Conservation (phyloP, 2,797 vertebrate genomes). For the Eulemur rubriventer region DNA sequence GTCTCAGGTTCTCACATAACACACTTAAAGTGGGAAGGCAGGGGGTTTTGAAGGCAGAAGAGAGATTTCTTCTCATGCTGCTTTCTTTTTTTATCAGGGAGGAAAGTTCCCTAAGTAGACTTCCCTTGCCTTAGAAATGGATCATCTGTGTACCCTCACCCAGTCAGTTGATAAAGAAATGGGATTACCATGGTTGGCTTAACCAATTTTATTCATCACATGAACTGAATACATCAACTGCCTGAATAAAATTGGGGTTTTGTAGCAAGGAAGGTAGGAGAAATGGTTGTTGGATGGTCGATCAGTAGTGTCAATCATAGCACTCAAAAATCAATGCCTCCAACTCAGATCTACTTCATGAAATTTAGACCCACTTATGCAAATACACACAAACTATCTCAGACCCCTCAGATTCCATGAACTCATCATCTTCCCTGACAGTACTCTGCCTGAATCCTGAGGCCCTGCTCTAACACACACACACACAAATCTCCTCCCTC, state of each 20-base stretch:
- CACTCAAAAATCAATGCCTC: not conserved
- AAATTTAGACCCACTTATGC: not conserved
- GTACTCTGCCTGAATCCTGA: not conserved
- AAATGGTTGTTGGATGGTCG: not conserved
- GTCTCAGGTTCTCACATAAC: not conserved
- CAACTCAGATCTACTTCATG: not conserved
- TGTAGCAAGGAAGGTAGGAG: not conserved
- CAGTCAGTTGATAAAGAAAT: not conserved
- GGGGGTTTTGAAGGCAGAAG: not conserved
- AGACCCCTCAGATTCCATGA: not conserved
- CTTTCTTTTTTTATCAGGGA: not conserved
- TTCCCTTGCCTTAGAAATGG: not conserved
- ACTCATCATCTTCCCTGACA: not conserved
- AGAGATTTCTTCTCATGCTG: not conserved
- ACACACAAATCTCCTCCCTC: not conserved
- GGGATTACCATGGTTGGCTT: not conserved
- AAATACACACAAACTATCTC: not conserved
- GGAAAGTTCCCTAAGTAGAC: not conserved
- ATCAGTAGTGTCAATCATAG: not conserved
- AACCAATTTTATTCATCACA: not conserved
- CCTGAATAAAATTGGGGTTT: not conserved
- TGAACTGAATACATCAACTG: not conserved
- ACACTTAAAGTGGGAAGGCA: not conserved
- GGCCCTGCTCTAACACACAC: too few relatives aligned
- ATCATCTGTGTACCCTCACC: not conserved